Evolutionary conservation across 2,888 invertebrate genomes (phyloP).

Genomic region (Metalampra italica): DNA sequence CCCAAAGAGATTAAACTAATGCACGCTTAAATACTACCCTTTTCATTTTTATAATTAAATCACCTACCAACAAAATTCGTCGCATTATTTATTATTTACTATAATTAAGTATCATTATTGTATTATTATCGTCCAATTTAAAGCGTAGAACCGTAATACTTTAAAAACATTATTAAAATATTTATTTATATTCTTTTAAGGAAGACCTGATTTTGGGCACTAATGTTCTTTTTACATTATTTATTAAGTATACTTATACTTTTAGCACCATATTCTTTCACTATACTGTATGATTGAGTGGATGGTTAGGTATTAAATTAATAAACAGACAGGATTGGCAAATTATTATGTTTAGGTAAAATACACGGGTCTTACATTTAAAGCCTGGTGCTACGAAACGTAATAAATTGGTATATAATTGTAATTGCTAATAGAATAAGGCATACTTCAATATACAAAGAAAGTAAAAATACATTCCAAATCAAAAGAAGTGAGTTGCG

Average conservation of each 20-base stretch:
- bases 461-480: too few relatives aligned
- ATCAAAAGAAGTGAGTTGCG: too few relatives aligned
- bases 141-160: slow-evolving; percentile 75
- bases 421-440: too few relatives aligned
- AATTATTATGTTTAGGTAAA: neutral
- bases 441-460: too few relatives aligned
- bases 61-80: slow-evolving; percentile 42
- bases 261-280: slow-evolving; percentile 44
- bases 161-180: slow-evolving; percentile 34
- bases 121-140: slow-evolving; percentile 47
- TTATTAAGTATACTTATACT: slow-evolving; percentile 24
- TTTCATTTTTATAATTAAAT: slow-evolving; percentile 22
- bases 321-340: too few relatives aligned
- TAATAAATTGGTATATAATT: too few relatives aligned
- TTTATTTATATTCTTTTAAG: slow-evolving; percentile 33
- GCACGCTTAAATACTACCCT: too few relatives aligned
- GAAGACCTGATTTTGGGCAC: slow-evolving; percentile 66
- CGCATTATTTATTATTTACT: slow-evolving; percentile 22
- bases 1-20: slow-evolving; percentile 7
- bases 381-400: too few relatives aligned
- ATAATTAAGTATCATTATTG: slow-evolving; percentile 28
- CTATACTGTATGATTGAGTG: neutral
- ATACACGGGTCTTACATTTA: too few relatives aligned
- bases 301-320: neutral
- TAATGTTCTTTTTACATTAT: slow-evolving; percentile 7